Base-by-base conservation (phyloP, 1,140 invertebrate genomes). In the Drosophila grimshawi region DNA sequence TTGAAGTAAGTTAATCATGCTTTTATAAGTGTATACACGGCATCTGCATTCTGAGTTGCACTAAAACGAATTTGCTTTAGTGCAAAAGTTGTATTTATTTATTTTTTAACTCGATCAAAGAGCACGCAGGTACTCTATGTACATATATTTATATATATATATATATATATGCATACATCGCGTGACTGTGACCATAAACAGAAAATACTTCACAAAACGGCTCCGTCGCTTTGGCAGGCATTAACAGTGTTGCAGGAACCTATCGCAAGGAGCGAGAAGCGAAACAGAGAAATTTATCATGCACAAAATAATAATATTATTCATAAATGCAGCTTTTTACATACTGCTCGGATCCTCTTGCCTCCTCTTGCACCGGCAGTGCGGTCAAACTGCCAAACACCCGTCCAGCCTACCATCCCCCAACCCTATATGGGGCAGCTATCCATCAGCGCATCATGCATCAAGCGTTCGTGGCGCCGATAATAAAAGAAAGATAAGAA, bases 361-460 rank as follows among this genome's bases (percentile, higher is more conserved):
- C 39, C 11, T 1, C 19, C 19, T 19, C 19, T 19, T 19, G 7
- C 10, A 11, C 35, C 37, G 35, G 39, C 30, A 56, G 19, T 45
- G 51, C 69, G 56, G 63, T 62, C 48, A 60, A 55, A 33, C 33
- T 32, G 41, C 39, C 37, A 19, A 29, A 39, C 48, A 11, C 29
- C 62, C 48, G 66, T 43, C 3, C 8, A 41, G 19, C 19, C 19
- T 19, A 19, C 19, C 8, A 10, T 4, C 73, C 63, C 79, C 64
- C 63, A 19, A 19, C 53, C 78, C 60, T 78, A 1, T 1, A 19
- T 19, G 65, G 32, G 69, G 78, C 88, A 91, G 75, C 83, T 91
- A 91, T 89, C 86, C 88, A 89, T 91, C 88, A 91, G 81, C 80
- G 80, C 88, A 91, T 91, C 88, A 91, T 80, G 74, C 83, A 80